Conservation (phyloP, 2,888 invertebrate genomes). For the Drosophila hamatofila region DNA sequence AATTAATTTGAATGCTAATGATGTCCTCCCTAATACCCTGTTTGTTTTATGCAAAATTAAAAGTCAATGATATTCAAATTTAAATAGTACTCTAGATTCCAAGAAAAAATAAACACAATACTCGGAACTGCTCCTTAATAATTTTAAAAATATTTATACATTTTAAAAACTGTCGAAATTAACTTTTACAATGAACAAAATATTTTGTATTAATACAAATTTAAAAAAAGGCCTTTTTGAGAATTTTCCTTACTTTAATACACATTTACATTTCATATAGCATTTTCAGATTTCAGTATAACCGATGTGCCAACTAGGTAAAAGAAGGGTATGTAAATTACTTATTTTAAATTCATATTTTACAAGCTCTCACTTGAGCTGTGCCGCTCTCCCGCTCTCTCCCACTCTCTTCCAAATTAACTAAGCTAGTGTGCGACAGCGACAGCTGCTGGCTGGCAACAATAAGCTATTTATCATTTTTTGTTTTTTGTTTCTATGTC, state of each 20-base stretch:
- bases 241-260: neutral
- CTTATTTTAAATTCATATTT: slow-evolving; percentile 32
- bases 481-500: slow-evolving; percentile 12
- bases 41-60: neutral
- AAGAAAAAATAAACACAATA: neutral
- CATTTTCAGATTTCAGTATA: neutral
- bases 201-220: neutral
- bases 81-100: neutral
- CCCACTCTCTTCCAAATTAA: neutral
- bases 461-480: slow-evolving; percentile 39
- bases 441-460: slow-evolving; percentile 44
- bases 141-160: neutral
- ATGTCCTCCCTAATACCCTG: neutral
- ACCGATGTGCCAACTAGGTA: neutral
- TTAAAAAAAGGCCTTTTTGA: neutral
- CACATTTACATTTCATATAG: neutral
- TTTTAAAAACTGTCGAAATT: neutral
- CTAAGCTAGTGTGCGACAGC: slow-evolving; percentile 9
- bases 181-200: neutral
- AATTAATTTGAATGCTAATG: neutral
- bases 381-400: neutral
- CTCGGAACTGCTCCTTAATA: neutral
- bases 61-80: neutral
- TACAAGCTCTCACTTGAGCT: slow-evolving; percentile 1
- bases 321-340: slow-evolving; percentile 10